Base-by-base conservation (phyloP, 2,888 invertebrate species). In the Rotaria socialis region DNA sequence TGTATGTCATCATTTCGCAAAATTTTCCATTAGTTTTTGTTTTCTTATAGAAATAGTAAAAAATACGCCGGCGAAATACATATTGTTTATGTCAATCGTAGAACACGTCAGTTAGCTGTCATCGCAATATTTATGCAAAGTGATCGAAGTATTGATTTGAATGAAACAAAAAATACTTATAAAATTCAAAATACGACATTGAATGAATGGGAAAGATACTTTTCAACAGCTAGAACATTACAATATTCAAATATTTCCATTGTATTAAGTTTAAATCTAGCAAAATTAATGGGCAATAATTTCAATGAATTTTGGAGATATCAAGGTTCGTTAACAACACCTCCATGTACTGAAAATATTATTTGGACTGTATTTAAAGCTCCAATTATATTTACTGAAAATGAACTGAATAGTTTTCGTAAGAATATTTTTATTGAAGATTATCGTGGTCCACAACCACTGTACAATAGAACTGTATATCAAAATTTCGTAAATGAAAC, bases 61-160 rank as follows among this genome's bases (percentile, higher is more conserved):
- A 80, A 80, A 80, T 80, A 80, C 24, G 22, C 80, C n/a, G 80
- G 47, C 35, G 80, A 80, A 80, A n/a, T 47, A 24, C 80, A 80
- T 80, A 22, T 80, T 24, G 47, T 80, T 47, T n/a, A 80, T 80
- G 16, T 24, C 4, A 80, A 80, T 47, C 47, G 24, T 24, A 4
- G 8, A 47, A 80, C 80, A n/a, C 4, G 11, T 11, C 43, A 80
- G 47, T 11, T 80, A 24, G 80, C 80, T 43, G 47, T n/a, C 3
- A 14, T 80, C 2, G 80, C 43, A 0, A 24, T 80, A 1, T 80
- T 80, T 35, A 35, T 67, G 19, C 16, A 67, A 0, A 67, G 35
- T 35, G 3, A 6, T 35, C 27, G 35, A 19, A 14, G 14, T 35
- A 67, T 35, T 19, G 3, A 67, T 19, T 14, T 14, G 35, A 35